These are phyloP conservation scores for Nannoperca australis DNA, from an alignment of 2,797 vertebrate genomes.

Conservation along the genomic window DNA sequence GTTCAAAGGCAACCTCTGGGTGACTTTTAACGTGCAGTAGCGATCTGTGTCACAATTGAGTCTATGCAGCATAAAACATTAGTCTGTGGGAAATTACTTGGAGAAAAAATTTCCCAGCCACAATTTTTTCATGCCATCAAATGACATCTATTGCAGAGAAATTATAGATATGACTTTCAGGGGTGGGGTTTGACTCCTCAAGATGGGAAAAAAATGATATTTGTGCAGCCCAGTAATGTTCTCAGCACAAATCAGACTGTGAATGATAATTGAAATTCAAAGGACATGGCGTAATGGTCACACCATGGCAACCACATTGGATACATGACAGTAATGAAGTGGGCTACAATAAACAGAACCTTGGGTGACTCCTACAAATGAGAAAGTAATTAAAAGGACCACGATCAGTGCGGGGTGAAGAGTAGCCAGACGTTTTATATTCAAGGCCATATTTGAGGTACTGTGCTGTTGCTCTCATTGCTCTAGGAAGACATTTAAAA, in stretches of 20 bases:
- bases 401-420: slow-evolving; percentile 51
- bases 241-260: slow-evolving; percentile 51
- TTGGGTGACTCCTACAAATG: slow-evolving; percentile 76
- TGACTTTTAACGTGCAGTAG: slow-evolving; percentile 24
- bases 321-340: slow-evolving; percentile 78
- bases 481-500: slow-evolving; percentile 46
- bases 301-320: slow-evolving; percentile 77
- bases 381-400: slow-evolving; percentile 80
- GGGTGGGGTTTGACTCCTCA: slow-evolving; percentile 29
- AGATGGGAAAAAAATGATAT: slow-evolving; percentile 57
- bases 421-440: slow-evolving; percentile 64
- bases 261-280: slow-evolving; percentile 81
- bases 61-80: slow-evolving; percentile 6
- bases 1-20: background rate
- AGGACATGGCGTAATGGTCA: slow-evolving; percentile 73
- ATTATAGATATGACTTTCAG: slow-evolving; percentile 51
- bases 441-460: slow-evolving; percentile 65
- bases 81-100: background rate
- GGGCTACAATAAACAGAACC: slow-evolving; percentile 80
- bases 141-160: slow-evolving; percentile 15
- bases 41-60: background rate
- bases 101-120: slow-evolving; percentile 10
- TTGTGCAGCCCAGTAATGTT: slow-evolving; percentile 55
- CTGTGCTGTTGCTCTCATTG: slow-evolving; percentile 51
- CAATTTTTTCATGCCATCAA: slow-evolving; percentile 17